Percentiles rank a stretch among this genome's conserved stretches.
Conservation (phyloP, 2,797 vertebrate species). For the Menidia menidia region DNA sequence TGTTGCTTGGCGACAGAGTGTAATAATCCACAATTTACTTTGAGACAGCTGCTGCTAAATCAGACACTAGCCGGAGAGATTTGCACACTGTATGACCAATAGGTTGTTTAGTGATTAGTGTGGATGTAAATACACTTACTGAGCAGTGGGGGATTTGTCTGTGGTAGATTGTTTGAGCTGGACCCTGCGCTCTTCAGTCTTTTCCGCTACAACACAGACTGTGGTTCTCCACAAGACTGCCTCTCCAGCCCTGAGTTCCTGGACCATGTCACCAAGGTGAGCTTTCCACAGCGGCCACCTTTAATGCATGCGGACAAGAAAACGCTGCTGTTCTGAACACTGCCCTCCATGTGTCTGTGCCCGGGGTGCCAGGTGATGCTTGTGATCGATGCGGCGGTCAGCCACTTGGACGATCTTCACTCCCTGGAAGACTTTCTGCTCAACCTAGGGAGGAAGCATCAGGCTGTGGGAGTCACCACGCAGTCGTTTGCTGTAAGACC, state of each 20-base stretch:
- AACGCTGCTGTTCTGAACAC: neutral
- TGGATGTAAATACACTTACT: constrained; percentile 32
- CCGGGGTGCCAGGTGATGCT: constrained; percentile 90
- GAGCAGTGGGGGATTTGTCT: constrained; percentile 61
- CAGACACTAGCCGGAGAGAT: constrained; percentile 49
- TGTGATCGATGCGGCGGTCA: constrained; percentile 93
- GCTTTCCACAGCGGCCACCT: constrained; percentile 42
- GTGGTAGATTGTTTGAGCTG: constrained; percentile 91
- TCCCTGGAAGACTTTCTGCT: constrained; percentile 91
- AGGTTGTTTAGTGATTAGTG: constrained; percentile 34
- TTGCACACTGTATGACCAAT: constrained; percentile 45
- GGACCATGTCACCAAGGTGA: constrained; percentile 96
- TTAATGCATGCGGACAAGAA: neutral
- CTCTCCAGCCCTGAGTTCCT: constrained; percentile 92
- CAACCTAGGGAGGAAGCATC: constrained; percentile 92
- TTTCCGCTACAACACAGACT: constrained; percentile 91
- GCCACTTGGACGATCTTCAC: constrained; percentile 90
- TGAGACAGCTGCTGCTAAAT: constrained; percentile 68
- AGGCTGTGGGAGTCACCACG: constrained; percentile 89
- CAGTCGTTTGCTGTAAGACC: constrained; percentile 91
- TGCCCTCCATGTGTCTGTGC: constrained; percentile 4
- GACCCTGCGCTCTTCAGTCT: constrained; percentile 90
- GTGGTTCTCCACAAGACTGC: constrained; percentile 89
- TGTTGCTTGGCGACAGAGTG: constrained; percentile 87
- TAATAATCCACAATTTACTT: constrained; percentile 79